A percentile compares a stretch with the other conserved stretches of the same genome.
phyloP scores from a whole-genome alignment of 2,797 vertebrate genomes.

The Sebastes miniatus region DNA sequence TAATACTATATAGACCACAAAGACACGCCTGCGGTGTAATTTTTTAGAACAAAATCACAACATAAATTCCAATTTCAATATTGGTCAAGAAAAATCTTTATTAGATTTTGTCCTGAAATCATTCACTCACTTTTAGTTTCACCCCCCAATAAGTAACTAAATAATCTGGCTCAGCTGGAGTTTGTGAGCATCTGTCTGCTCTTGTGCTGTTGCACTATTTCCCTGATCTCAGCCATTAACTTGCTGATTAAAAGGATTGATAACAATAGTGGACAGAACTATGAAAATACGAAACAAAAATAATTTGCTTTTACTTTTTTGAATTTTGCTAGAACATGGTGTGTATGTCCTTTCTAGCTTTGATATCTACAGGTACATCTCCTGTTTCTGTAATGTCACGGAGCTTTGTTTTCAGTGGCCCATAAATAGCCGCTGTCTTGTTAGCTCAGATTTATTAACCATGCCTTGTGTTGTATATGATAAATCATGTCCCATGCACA shows the following conservation, averaged over 20 bases:
- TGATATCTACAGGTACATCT: background rate
- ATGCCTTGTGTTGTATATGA: background rate
- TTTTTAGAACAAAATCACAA: background rate
- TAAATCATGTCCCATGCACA: background rate
- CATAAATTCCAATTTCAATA: background rate
- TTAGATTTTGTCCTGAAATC: background rate
- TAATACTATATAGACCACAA: background rate
- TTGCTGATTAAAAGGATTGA: background rate
- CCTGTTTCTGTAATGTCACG: background rate
- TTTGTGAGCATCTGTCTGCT: background rate
- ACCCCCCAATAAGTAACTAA: background rate
- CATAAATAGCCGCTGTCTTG: background rate
- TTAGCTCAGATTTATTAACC: background rate
- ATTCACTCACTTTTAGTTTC: background rate
- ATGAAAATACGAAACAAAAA: background rate
- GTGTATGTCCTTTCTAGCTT: background rate
- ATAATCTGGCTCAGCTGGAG: background rate
- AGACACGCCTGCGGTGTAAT: background rate
- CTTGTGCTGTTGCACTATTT: background rate
- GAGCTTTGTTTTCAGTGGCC: background rate
- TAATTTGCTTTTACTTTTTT: background rate
- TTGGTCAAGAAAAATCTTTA: background rate
- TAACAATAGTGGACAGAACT: background rate
- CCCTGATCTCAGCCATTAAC: background rate
- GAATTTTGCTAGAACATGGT: background rate